phyloP scores from a whole-genome alignment of 2,888 invertebrate genomes.

The Zelleria hepariella region DNA sequence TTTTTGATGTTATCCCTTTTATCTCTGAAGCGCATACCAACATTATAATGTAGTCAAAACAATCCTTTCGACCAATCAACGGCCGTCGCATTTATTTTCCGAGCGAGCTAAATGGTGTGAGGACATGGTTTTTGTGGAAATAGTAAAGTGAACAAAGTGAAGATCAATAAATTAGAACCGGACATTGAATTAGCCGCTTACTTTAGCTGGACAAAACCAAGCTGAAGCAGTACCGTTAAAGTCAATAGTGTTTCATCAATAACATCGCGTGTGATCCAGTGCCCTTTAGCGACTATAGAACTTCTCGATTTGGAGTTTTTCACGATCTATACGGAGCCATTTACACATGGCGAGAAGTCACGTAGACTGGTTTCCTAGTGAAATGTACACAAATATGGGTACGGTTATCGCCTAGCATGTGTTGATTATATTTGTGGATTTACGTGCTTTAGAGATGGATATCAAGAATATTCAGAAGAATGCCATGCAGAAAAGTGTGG shows the following conservation, averaged over 20 bases:
- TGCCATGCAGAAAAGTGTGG: conserved; percentile 66
- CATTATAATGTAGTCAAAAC: background rate
- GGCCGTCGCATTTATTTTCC: background rate
- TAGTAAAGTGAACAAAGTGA: conserved; percentile 1
- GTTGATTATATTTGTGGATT: conserved; percentile 7
- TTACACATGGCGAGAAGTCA: conserved; percentile 68
- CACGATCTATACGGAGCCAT: conserved; percentile 47
- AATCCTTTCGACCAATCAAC: conserved; percentile 4
- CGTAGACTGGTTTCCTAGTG: conserved; percentile 40
- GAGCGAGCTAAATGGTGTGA: background rate
- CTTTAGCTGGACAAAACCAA: background rate
- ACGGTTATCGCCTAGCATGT: conserved; percentile 1
- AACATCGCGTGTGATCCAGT: background rate
- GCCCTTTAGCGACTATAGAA: background rate
- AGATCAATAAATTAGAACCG: conserved; percentile 1
- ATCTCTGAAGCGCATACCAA: background rate
- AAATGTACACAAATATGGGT: conserved; percentile 12
- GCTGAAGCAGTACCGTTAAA: background rate
- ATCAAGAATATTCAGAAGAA: conserved; percentile 64
- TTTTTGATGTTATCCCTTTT: background rate
- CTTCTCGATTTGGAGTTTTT: background rate
- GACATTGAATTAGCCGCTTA: background rate
- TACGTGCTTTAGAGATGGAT: conserved; percentile 40
- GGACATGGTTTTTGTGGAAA: conserved; percentile 2
- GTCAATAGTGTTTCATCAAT: background rate